Percentiles rank a stretch among this genome's conserved stretches.
Evolutionary conservation across 2,797 vertebrate species (phyloP).

Genomic region (Thripadectes ignobilis): DNA sequence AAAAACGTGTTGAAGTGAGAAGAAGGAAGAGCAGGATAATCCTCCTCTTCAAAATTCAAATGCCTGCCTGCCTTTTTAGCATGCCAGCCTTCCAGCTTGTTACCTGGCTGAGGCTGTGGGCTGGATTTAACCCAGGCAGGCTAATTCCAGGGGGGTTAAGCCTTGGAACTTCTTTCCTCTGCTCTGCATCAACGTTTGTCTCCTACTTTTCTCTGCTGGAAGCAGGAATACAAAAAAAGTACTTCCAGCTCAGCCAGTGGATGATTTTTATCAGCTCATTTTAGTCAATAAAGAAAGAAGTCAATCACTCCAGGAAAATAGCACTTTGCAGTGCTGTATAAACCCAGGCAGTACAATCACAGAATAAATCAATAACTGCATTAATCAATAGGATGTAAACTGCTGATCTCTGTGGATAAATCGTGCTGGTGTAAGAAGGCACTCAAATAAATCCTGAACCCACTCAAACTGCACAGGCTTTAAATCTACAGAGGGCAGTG

Average conservation of each 20-base stretch:
- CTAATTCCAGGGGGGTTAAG: neutral
- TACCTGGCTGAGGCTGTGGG: neutral
- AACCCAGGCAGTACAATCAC: conserved; percentile 34
- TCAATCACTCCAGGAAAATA: conserved; percentile 65
- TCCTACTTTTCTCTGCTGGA: conserved; percentile 23
- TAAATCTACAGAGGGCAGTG: conserved; percentile 37
- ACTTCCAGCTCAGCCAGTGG: conserved; percentile 20
- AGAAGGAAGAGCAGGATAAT: neutral
- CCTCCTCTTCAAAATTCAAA: neutral
- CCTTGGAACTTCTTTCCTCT: neutral
- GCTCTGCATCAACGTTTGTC: neutral
- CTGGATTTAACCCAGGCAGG: neutral
- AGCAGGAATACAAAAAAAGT: conserved; percentile 1
- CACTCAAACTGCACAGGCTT: conserved; percentile 37
- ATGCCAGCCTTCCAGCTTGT: neutral
- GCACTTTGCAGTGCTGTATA: conserved; percentile 11
- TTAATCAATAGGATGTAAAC: conserved; percentile 70
- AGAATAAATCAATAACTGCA: conserved; percentile 56
- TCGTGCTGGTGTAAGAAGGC: conserved; percentile 29
- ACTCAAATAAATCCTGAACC: conserved; percentile 57
- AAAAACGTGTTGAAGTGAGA: rapidly evolving
- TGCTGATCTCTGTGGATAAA: conserved; percentile 69
- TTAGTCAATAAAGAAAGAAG: conserved; percentile 72
- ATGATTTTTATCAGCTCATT: conserved; percentile 70
- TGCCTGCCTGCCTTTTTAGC: neutral